These are phyloP conservation scores for Menidia beryllina DNA, from an alignment of 2,113 vertebrate genomes.

Conservation along the genomic window DNA sequence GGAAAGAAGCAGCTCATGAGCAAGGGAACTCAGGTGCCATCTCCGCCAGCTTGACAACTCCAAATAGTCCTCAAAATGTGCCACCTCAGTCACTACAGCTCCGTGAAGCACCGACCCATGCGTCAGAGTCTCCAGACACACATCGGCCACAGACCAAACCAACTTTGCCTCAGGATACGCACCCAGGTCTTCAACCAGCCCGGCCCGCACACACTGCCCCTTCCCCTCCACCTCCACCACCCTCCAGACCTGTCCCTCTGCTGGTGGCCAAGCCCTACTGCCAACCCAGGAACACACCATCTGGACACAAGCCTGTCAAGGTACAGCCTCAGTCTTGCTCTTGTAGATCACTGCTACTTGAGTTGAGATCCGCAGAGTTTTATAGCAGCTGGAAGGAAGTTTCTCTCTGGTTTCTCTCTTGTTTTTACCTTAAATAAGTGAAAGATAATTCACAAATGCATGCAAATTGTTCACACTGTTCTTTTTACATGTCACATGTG, in stretches of 20 bases:
- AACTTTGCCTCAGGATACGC: constrained; percentile 48
- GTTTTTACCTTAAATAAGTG: too few relatives aligned
- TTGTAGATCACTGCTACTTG: neutral
- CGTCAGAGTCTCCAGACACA: constrained; percentile 58
- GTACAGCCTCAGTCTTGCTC: constrained; percentile 70
- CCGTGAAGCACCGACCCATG: constrained; percentile 3
- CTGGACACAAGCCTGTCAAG: constrained; percentile 90
- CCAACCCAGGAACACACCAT: constrained; percentile 86
- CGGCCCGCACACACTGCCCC: constrained; percentile 63
- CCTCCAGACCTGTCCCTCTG: constrained; percentile 90
- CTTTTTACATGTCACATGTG: too few relatives aligned
- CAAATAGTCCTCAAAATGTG: constrained; percentile 68
- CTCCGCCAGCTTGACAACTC: constrained; percentile 56
- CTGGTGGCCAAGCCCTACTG: constrained; percentile 94
- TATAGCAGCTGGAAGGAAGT: constrained; percentile 6
- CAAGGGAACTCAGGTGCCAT: constrained; percentile 3
- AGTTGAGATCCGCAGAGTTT: neutral
- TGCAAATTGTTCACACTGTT: too few relatives aligned
- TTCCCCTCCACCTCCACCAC: constrained; percentile 70
- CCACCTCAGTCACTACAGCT: constrained; percentile 66
- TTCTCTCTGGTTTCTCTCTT: neutral
- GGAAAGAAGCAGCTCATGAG: constrained; percentile 1
- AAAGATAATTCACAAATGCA: too few relatives aligned
- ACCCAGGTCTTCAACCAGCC: constrained; percentile 50
- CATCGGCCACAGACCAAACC: constrained; percentile 59